Conservation (phyloP, 2,797 vertebrate genomes). For the Macrochelys suwanniensis region DNA sequence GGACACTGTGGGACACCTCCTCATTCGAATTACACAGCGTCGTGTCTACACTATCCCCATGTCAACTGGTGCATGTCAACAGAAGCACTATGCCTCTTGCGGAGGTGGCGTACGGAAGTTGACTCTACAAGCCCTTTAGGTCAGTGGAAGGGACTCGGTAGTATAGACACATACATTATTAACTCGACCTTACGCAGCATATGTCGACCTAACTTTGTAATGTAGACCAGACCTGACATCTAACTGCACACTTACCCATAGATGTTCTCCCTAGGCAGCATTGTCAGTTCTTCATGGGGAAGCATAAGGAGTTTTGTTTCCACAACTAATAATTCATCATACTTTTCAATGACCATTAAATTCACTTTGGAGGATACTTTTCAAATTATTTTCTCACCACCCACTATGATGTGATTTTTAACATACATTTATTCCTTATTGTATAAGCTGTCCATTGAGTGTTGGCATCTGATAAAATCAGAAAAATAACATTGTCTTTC, state of each 20-base stretch:
- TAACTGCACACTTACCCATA: not conserved
- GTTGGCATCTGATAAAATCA: not conserved
- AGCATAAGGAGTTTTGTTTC: not conserved
- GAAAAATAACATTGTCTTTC: not conserved
- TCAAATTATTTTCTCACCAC: not conserved
- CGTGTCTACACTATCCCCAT: no score
- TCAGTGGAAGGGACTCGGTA: no score
- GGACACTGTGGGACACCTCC: no score
- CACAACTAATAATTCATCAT: not conserved
- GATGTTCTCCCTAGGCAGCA: not conserved
- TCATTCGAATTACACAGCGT: no score
- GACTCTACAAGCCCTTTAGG: no score
- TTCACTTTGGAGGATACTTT: not conserved
- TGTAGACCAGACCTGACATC: no score
- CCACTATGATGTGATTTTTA: not conserved
- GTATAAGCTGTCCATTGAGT: not conserved
- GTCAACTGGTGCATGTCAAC: no score
- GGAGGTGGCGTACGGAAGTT: no score
- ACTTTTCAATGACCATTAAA: not conserved
- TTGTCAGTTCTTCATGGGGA: not conserved
- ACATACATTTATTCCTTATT: not conserved
- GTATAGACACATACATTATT: no score
- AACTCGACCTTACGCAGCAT: no score
- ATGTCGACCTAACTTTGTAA: no score
- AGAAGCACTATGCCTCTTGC: no score